These are phyloP conservation scores for Spinus pinus DNA, from an alignment of 2,797 vertebrate species.

Conservation along the genomic window DNA sequence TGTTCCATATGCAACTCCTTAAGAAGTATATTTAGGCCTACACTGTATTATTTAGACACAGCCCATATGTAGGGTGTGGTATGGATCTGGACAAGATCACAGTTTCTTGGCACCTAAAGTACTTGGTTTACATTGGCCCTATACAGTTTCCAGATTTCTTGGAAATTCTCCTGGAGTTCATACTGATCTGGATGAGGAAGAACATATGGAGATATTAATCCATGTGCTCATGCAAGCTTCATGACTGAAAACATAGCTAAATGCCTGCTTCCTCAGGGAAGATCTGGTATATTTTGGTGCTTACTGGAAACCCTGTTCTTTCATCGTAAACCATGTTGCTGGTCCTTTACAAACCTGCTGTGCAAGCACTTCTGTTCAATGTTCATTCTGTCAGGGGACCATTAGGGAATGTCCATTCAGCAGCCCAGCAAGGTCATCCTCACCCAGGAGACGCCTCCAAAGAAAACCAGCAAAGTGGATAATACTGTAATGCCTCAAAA, in stretches of 20 bases:
- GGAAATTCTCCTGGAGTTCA: conserved; percentile 42
- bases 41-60: conserved; percentile 28
- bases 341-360: neutral
- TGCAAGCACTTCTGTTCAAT: neutral
- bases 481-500: neutral
- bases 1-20: conserved; percentile 27
- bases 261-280: neutral
- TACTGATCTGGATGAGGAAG: conserved; percentile 6
- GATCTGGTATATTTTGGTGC: neutral
- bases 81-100: conserved; percentile 28
- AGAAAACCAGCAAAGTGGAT: neutral
- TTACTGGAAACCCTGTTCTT: neutral
- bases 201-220: conserved; percentile 21
- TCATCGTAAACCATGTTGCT: neutral
- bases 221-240: neutral
- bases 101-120: conserved; percentile 33
- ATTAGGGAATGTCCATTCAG: neutral
- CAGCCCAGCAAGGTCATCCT: neutral
- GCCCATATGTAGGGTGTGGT: conserved; percentile 37
- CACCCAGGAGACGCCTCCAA: neutral
- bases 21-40: conserved; percentile 15
- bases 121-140: conserved; percentile 35
- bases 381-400: neutral
- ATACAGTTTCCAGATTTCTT: conserved; percentile 53
- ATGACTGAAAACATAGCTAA: neutral